A percentile compares a stretch with the other conserved stretches of the same genome.
These are phyloP conservation scores for Cydia fagiglandana DNA, from an alignment of 1,140 invertebrate species.

Conservation along the genomic window DNA sequence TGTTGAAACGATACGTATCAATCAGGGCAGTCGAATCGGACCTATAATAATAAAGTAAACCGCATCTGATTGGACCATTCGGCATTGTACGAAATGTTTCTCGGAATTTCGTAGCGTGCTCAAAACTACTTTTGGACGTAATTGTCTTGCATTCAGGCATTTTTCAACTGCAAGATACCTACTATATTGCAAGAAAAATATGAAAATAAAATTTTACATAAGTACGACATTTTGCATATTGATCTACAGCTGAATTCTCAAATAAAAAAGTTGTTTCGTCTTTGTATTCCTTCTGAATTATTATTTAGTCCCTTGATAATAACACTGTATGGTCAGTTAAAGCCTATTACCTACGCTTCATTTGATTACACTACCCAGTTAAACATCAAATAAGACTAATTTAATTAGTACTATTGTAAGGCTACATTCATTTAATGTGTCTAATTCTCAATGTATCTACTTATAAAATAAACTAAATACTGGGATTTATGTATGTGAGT, in stretches of 20 bases:
- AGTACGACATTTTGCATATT: not conserved
- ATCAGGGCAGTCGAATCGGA: slow-evolving; percentile 40
- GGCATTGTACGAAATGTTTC: slow-evolving; percentile 45
- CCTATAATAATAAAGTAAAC: slow-evolving; percentile 55
- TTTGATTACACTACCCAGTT: too few relatives aligned
- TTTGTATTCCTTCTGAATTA: too few relatives aligned
- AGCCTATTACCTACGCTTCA: too few relatives aligned
- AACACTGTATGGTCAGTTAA: too few relatives aligned
- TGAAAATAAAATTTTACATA: not conserved
- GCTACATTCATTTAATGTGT: not conserved
- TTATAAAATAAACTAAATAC: not conserved
- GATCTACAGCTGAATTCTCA: too few relatives aligned
- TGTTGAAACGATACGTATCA: slow-evolving; percentile 41
- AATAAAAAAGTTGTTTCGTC: too few relatives aligned
- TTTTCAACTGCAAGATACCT: not conserved
- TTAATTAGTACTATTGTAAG: not conserved
- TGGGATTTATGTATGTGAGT: not conserved
- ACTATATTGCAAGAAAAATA: not conserved
- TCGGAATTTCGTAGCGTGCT: slow-evolving; percentile 41
- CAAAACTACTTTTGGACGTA: slow-evolving; percentile 16
- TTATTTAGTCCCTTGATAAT: too few relatives aligned
- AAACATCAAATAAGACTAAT: too few relatives aligned
- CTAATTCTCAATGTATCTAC: not conserved
- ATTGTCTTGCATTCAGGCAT: slow-evolving; percentile 1
- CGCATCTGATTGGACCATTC: slow-evolving; percentile 42